Conservation (phyloP, 2,797 vertebrate genomes). For the Anguilla anguilla region DNA sequence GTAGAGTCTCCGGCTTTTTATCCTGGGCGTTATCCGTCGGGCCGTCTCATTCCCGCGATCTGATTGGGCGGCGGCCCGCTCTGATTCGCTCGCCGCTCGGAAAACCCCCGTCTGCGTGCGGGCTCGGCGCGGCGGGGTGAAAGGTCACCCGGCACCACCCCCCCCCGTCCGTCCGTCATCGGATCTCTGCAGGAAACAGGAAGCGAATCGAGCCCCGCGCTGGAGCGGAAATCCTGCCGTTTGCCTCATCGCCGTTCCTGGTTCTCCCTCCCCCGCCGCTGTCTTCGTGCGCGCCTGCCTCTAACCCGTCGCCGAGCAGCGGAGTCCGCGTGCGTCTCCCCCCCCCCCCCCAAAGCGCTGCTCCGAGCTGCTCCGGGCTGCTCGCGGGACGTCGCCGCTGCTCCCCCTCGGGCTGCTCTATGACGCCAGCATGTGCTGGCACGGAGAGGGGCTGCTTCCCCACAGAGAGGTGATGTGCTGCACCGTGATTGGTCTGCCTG, state of each 20-base stretch:
- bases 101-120: neutral
- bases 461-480: conserved; percentile 64
- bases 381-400: neutral
- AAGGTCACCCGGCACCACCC: conserved; percentile 14
- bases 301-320: neutral
- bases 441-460: conserved; percentile 65
- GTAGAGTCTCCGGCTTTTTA: neutral
- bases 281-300: conserved; percentile 1
- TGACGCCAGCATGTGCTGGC: conserved; percentile 67
- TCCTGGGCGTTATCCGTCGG: neutral
- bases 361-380: neutral
- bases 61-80: conserved; percentile 1
- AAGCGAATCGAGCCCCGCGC: conserved; percentile 75
- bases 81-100: neutral
- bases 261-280: conserved; percentile 33
- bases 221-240: conserved; percentile 77
- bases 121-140: neutral
- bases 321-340: neutral
- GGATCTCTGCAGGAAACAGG: conserved; percentile 76
- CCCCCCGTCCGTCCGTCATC: conserved; percentile 58
- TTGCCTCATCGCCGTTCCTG: conserved; percentile 27
- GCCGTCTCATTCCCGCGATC: conserved; percentile 1
- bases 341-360: neutral
- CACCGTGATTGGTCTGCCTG: neutral
- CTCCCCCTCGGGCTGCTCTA: conserved; percentile 3